These are phyloP conservation scores for Gephyroberyx darwinii DNA, from an alignment of 2,797 vertebrate species.

Conservation along the genomic window DNA sequence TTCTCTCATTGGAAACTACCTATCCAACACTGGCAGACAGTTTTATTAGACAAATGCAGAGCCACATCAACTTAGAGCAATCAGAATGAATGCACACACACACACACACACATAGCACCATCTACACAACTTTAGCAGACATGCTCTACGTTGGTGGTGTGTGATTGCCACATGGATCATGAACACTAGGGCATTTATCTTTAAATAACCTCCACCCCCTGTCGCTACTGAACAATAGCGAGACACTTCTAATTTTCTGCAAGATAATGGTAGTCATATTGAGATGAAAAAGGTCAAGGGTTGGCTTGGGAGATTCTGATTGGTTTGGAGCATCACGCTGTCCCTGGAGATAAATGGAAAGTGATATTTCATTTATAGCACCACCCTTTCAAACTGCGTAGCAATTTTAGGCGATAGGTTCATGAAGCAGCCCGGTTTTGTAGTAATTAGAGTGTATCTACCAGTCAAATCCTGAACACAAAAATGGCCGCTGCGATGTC, in stretches of 20 bases:
- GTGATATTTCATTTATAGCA: slow-evolving; percentile 75
- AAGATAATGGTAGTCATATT: slow-evolving; percentile 86
- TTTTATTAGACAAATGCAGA: slow-evolving; percentile 45
- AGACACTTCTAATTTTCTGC: slow-evolving; percentile 86
- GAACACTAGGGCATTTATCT: slow-evolving; percentile 79
- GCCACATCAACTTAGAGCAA: slow-evolving; percentile 46
- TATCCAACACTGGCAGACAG: slow-evolving; percentile 20
- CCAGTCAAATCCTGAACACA: slow-evolving; percentile 55
- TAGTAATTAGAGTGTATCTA: slow-evolving; percentile 65
- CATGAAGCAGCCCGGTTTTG: slow-evolving; percentile 54
- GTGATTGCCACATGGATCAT: slow-evolving; percentile 74
- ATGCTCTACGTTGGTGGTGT: slow-evolving; percentile 57
- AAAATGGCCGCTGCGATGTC: slow-evolving; percentile 48
- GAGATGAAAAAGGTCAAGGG: slow-evolving; percentile 88
- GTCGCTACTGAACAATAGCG: slow-evolving; percentile 82
- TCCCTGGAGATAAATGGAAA: slow-evolving; percentile 72
- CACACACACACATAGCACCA: slow-evolving; percentile 37
- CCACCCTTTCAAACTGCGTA: slow-evolving; percentile 53
- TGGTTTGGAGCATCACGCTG: slow-evolving; percentile 80
- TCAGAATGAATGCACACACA: slow-evolving; percentile 46
- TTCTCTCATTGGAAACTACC: slow-evolving; percentile 24
- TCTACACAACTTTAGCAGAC: slow-evolving; percentile 47
- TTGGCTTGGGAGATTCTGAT: slow-evolving; percentile 80
- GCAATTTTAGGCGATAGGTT: slow-evolving; percentile 69
- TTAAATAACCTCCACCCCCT: slow-evolving; percentile 79